Evolutionary conservation across 2,888 invertebrate species (phyloP), one percentile per base, ranked within the genome.

Genomic region (Tachina lurida): DNA sequence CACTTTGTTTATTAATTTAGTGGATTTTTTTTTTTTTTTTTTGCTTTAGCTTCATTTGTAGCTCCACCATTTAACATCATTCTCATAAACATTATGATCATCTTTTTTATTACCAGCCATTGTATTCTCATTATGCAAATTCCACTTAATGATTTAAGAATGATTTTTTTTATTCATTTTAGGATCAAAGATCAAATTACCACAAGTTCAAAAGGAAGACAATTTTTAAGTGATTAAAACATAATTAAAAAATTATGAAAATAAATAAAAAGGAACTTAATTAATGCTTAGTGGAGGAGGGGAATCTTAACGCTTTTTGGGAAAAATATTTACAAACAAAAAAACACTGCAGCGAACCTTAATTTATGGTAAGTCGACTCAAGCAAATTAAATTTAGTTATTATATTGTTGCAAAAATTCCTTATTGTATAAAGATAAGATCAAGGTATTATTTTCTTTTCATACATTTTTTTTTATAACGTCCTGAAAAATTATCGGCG

Each of bases 1-100:
- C 88, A 89, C 90, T 89, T 92, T 92, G 92, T 92, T 92, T 92
- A 91, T 92, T 92, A 92, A 92, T 92, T 92, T 91, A 91, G 87
- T 88, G 84, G 47, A 81, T 76, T 73, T 4, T 74, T 65, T 10
- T n/a, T 7, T n/a, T 52, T 17, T 3, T 17, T 8, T 19, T 67
- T 31, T 67, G 47, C 41, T 77, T 74, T 56, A 52, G 77, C 74
- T 80, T 71, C 49, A 67, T 43, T 58, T 65, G n/a, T 65, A 70
- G 47, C 67, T 73, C 60, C 71, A 77, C n/a, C 62, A 58, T 71
- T 73, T 43, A 56, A 77, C 56, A 49, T 52, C 43, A 52, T 77
- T 70, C 49, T 10, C 71, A 60, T 78, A 63, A 52, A 68, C 22
- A 60, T 58, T 41, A n/a, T 41, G 58, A 68, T 68, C 67, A 67